Conservation (phyloP, 2,888 invertebrate genomes). For the Idaea biselata region DNA sequence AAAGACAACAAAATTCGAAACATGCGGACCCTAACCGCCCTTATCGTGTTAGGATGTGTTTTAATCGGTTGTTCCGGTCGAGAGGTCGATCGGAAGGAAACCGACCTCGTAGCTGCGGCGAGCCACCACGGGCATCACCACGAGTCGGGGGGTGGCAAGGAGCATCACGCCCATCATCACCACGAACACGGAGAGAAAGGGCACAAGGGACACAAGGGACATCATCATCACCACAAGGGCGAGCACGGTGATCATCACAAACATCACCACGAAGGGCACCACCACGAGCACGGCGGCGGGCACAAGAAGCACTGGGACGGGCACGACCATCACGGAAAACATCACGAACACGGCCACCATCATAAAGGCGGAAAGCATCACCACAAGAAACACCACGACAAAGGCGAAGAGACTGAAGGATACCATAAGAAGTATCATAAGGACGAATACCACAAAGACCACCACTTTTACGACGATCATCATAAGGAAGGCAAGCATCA, state of each 20-base stretch:
- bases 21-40: conserved; percentile 75
- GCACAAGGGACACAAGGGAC: conserved; percentile 88
- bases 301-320: conserved; percentile 90
- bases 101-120: conserved; percentile 76
- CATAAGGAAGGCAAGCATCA: conserved; percentile 91
- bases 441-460: conserved; percentile 92
- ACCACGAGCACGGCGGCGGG: conserved; percentile 88
- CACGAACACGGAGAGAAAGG: conserved; percentile 87
- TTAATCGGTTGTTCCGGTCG: conserved; percentile 58
- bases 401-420: conserved; percentile 90
- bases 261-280: conserved; percentile 88
- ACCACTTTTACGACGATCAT: conserved; percentile 93
- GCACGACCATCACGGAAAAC: conserved; percentile 86
- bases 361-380: conserved; percentile 90
- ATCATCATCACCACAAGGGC: conserved; percentile 89
- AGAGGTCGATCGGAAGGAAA: conserved; percentile 55
- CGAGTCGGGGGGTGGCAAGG: conserved; percentile 85
- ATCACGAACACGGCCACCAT: conserved; percentile 88
- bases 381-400: conserved; percentile 91
- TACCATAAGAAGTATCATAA: conserved; percentile 93
- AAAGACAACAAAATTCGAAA: conserved; percentile 30
- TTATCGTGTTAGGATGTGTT: conserved; percentile 61
- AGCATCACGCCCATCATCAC: conserved; percentile 85
- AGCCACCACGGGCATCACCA: conserved; percentile 76
- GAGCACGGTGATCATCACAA: conserved; percentile 88